Evolutionary conservation across 2,888 invertebrate species (phyloP), one percentile per base, ranked within the genome.

Genomic region (Ypsolopha sequella): DNA sequence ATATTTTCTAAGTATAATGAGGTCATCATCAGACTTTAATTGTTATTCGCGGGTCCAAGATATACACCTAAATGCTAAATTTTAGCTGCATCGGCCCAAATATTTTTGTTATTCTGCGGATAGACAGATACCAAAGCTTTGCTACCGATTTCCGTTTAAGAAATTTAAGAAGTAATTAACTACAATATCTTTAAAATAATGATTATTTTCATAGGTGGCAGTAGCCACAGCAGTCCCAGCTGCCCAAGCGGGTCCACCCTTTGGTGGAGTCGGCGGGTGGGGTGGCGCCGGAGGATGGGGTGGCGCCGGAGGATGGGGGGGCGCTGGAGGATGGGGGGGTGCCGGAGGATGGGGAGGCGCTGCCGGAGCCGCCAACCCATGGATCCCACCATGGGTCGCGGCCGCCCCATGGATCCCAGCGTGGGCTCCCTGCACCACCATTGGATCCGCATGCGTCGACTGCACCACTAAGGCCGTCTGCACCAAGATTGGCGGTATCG

Each of bases 371-470:
- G 64, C 52, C 4, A 80, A 76, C 64, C 76, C 81, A 1, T 80
- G 73, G 70, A 66, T 81, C n/a, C 86, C 86, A 2, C 76, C 80
- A 14, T 85, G 86, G 85, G 52, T 84, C 9, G 58, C 80, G 2
- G 33, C 66, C 6, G 74, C 79, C 1, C 74, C 85, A 1, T 85
- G 85, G 84, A 71, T 56, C 52, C 81, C 84, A 0, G 72, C 79
- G 53, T 85, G 82, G 81, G 54, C 62, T 1, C 70, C 76, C 1
- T 85, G 86, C 60, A 66, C 77, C 7, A 58, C 65, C 2, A 57
- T 80, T 36, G 84, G 84, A 6, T 60, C 68, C 11, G 52, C 69
- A 7, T 85, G 85, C 58, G 2, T 65, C 0, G 79, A 85, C 58
- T 85, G 85, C 55, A 72, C 57, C 11, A 85, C 82, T 0, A 82